phyloP scores from a whole-genome alignment of 2,888 invertebrate species.

The Cryptus armator region DNA sequence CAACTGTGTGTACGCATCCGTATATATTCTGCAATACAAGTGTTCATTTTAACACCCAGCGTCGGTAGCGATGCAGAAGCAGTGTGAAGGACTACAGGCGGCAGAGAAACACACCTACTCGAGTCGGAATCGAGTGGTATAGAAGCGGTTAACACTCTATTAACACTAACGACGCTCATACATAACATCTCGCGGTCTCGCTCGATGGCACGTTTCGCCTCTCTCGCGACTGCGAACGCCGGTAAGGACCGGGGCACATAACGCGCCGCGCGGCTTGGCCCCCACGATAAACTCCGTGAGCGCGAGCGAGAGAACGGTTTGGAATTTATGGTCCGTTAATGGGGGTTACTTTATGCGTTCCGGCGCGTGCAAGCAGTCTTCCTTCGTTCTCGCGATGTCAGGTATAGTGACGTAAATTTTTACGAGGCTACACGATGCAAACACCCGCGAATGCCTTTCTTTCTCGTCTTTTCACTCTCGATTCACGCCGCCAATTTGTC shows the following conservation, averaged over 20 bases:
- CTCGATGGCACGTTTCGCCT: slow-evolving; percentile 72
- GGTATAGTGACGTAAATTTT: slow-evolving; percentile 78
- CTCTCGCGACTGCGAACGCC: slow-evolving; percentile 59
- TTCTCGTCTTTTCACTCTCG: slow-evolving; percentile 36
- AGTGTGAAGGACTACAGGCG: slow-evolving; percentile 80
- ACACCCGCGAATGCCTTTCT: slow-evolving; percentile 58
- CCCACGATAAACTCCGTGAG: slow-evolving; percentile 47
- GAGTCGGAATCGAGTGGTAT: slow-evolving; percentile 81
- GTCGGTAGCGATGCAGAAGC: slow-evolving; percentile 76
- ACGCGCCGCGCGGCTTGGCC: slow-evolving; percentile 30
- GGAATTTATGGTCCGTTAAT: slow-evolving; percentile 84
- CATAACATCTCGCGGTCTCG: slow-evolving; percentile 80
- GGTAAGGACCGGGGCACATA: slow-evolving; percentile 59
- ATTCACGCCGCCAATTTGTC: not conserved
- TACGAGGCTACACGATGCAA: slow-evolving; percentile 71
- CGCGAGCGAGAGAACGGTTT: slow-evolving; percentile 66
- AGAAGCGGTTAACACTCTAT: slow-evolving; percentile 85
- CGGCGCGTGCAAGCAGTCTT: slow-evolving; percentile 75
- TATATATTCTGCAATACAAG: slow-evolving; percentile 25
- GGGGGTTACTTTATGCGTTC: slow-evolving; percentile 83
- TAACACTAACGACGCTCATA: slow-evolving; percentile 85
- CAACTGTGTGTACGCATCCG: slow-evolving; percentile 15
- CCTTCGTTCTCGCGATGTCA: slow-evolving; percentile 74
- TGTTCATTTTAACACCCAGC: slow-evolving; percentile 40
- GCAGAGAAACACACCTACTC: slow-evolving; percentile 65